phyloP scores from a whole-genome alignment of 2,797 vertebrate species.

The Acomys russatus region DNA sequence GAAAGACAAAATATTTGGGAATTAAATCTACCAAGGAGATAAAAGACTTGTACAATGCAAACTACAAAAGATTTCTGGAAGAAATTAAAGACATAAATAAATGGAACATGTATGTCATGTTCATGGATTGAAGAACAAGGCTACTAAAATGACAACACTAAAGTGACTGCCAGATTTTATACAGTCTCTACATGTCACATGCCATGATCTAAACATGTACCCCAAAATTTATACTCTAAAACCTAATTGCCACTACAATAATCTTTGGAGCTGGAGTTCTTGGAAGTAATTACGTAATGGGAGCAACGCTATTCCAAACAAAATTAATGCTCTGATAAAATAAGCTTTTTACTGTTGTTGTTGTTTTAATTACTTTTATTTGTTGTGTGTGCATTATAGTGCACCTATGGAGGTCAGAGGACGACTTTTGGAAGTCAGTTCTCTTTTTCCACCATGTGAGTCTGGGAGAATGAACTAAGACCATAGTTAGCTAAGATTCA shows the following conservation, averaged over 20 bases:
- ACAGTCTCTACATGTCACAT: no score
- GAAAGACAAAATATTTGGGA: slow-evolving; percentile 12
- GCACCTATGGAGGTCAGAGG: not conserved
- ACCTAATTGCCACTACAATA: not conserved
- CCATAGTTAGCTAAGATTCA: not conserved
- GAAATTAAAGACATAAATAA: not conserved
- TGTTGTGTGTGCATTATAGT: not conserved
- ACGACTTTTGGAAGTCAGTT: not conserved
- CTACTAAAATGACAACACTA: not conserved
- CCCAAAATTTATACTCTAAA: not conserved
- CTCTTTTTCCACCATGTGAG: not conserved
- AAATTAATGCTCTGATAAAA: not conserved
- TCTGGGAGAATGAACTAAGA: not conserved
- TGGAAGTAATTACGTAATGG: not conserved
- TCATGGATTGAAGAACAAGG: not conserved
- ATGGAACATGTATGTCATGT: not conserved
- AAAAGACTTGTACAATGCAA: not conserved
- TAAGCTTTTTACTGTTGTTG: not conserved
- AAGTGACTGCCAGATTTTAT: not conserved
- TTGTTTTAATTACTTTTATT: not conserved
- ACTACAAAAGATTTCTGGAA: not conserved
- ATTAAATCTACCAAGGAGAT: not conserved
- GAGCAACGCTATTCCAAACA: not conserved
- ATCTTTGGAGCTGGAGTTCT: not conserved
- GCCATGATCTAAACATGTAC: not conserved